Evolutionary conservation across 2,797 vertebrate species (phyloP).

Genomic region (Enteromius mattozi): DNA sequence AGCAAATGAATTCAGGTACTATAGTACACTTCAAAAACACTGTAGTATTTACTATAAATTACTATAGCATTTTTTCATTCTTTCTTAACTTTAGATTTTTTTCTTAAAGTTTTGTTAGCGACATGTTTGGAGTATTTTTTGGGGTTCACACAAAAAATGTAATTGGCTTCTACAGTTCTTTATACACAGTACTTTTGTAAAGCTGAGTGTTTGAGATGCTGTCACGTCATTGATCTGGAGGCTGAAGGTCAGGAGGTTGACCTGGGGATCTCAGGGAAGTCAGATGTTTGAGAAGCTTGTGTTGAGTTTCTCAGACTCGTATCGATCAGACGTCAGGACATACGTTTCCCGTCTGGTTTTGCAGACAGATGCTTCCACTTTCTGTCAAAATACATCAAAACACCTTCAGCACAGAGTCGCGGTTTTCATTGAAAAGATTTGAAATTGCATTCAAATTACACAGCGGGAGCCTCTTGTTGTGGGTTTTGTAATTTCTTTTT

Average conservation of each 20-base stretch:
- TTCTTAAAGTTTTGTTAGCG: no score
- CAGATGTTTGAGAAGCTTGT: not conserved
- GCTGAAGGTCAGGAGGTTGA: not conserved
- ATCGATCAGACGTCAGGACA: not conserved
- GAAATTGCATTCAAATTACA: constrained; percentile 72
- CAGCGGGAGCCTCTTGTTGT: constrained; percentile 65
- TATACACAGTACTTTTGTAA: no score
- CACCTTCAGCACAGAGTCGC: constrained; percentile 47
- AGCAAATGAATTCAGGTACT: no score
- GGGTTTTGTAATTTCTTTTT: constrained; percentile 63
- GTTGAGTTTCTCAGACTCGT: not conserved
- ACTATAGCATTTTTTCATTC: no score
- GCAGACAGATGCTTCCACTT: constrained; percentile 29
- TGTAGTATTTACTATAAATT: no score
- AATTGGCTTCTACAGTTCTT: no score
- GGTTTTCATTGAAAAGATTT: constrained; percentile 59
- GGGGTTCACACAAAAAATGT: no score
- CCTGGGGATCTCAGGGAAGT: not conserved
- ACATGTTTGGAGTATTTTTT: no score
- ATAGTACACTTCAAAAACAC: no score
- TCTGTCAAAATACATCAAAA: constrained; percentile 54
- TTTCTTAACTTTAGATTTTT: no score
- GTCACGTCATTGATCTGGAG: not conserved
- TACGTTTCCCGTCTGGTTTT: constrained; percentile 25
- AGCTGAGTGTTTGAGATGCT: no score